These are phyloP conservation scores for Temnothorax rugatulus DNA, from an alignment of 2,888 invertebrate species.

Conservation along the genomic window DNA sequence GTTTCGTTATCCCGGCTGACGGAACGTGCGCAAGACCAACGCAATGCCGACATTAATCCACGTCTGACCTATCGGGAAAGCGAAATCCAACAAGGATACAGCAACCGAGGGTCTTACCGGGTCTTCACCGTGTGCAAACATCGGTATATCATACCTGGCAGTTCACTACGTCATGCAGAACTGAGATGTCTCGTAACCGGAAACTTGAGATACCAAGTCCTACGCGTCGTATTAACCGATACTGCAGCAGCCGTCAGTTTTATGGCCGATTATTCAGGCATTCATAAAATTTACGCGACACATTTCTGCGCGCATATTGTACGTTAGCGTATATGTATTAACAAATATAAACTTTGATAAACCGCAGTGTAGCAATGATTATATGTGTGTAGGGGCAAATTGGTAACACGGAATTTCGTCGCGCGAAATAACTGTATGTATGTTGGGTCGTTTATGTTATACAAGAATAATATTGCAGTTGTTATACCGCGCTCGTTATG, in stretches of 20 bases:
- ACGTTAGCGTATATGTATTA: neutral
- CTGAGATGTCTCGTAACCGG: conserved; percentile 33
- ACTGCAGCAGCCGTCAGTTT: neutral
- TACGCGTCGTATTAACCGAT: conserved; percentile 10
- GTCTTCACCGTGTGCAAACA: conserved; percentile 46
- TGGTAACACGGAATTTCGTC: neutral
- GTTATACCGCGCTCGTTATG: conserved; percentile 21
- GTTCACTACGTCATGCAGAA: conserved; percentile 46
- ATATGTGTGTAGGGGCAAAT: conserved; percentile 1
- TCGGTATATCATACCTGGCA: conserved; percentile 51
- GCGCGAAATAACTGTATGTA: neutral
- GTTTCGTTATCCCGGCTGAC: conserved; percentile 13
- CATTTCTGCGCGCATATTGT: neutral
- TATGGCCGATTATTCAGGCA: neutral
- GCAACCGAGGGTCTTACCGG: conserved; percentile 40
- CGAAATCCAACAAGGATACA: conserved; percentile 47
- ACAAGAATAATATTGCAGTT: conserved; percentile 40
- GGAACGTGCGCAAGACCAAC: conserved; percentile 18
- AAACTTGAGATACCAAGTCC: conserved; percentile 7
- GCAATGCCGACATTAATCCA: conserved; percentile 67
- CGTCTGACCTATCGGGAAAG: conserved; percentile 64
- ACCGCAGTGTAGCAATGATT: neutral
- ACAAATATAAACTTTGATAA: conserved; percentile 16
- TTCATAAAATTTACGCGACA: neutral
- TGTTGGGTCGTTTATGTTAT: conserved; percentile 17